Evolutionary conservation across 2,113 vertebrate genomes (phyloP).

Genomic region (Colistium nudipinnis): DNA sequence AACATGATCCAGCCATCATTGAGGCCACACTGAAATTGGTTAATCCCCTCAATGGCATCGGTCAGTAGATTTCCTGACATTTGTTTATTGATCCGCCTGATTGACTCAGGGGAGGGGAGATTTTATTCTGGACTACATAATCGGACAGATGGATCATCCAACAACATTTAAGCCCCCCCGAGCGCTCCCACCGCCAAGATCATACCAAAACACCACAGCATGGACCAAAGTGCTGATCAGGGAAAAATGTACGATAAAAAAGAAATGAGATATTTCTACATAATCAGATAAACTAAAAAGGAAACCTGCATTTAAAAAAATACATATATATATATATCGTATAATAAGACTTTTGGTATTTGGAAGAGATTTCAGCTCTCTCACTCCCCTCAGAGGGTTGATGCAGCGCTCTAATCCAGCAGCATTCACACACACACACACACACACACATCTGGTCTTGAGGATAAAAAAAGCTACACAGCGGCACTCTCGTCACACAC

Average conservation of each 20-base stretch:
- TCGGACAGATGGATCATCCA: conserved; percentile 27
- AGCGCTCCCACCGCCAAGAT: too few species aligned
- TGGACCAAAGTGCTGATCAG: neutral
- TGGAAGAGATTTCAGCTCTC: conserved; percentile 2
- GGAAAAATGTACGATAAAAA: too few species aligned
- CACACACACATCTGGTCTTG: conserved; percentile 1
- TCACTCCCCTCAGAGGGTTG: conserved; percentile 16
- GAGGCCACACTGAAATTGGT: neutral
- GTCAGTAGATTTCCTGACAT: neutral
- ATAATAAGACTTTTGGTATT: too few species aligned
- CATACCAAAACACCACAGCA: neutral
- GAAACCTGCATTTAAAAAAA: too few species aligned
- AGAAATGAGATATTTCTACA: too few species aligned
- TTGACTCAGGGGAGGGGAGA: too few species aligned
- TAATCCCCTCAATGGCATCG: neutral
- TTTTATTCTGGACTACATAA: neutral
- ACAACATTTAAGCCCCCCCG: neutral
- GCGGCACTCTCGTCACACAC: conserved; percentile 10
- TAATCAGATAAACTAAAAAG: too few species aligned
- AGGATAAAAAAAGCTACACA: conserved; percentile 1
- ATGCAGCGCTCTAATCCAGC: conserved; percentile 57
- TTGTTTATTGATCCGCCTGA: too few species aligned
- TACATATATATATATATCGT: too few species aligned
- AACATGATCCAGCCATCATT: too few species aligned
- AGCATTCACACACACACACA: conserved; percentile 16